Evolutionary conservation across 2,797 vertebrate species (phyloP), one percentile per base, ranked within the genome.

Genomic region (Myripristis murdjan): DNA sequence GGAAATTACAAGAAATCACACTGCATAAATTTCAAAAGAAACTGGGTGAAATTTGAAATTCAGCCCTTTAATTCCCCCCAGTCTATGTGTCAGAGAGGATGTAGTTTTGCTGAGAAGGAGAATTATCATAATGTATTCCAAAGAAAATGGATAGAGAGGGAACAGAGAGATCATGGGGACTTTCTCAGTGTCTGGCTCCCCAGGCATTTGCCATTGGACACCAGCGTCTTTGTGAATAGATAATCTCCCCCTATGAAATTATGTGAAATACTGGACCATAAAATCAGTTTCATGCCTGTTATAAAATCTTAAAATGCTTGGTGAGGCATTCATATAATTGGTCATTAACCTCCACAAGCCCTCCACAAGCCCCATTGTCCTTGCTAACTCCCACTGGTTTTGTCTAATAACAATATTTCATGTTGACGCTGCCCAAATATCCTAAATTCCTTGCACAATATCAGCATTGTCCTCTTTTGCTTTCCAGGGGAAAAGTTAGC

Each of bases 281-380:
- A 93, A 93, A 93, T 92, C 86, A 75, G 87, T 89, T 92, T 90
- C 91, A 92, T 89, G 92, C 90, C 87, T 62, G 83, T 93, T 93
- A 90, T 92, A 91, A 94, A 93, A 90, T 82, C 87, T 85, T 89
- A 90, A 92, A 93, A 92, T 87, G 92, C 91, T 92, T 92, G 89
- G 86, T 88, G 87, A 91, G 87, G 89, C 91, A 89, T 90, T 91
- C 84, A 68, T 91, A 90, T 91, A 93, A 92, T 92, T 92, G 92
- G 86, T 93, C 92, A 93, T 93, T 93, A 94, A 93, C 91, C 92
- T 94, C 88, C 85, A 89, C 57, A 56, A 86, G 86, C 83, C 89
- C 88, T 89, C 79, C 81, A 84, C 70, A 85, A 91, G 75, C 83
- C 87, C 85, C 79, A 85, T 84, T 91, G 92, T 92, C 91, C 90